phyloP scores from a whole-genome alignment of 2,113 vertebrate species.

The Thalassarche chlororhynchos region DNA sequence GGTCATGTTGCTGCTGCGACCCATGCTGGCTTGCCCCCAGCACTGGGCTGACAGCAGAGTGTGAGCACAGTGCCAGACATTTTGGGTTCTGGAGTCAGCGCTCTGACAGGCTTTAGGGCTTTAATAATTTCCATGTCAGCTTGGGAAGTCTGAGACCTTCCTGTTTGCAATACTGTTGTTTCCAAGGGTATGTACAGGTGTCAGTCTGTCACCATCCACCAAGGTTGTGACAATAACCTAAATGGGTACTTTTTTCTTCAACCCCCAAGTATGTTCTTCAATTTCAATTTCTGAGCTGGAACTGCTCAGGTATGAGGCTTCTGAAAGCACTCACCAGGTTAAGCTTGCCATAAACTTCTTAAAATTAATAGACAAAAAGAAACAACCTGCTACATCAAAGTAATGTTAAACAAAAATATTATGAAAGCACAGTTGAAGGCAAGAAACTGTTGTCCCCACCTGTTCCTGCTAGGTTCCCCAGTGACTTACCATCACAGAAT shows the following conservation, averaged over 20 bases:
- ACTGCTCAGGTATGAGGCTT: background rate
- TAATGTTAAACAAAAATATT: background rate
- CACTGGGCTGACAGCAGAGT: background rate
- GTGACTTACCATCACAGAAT: background rate
- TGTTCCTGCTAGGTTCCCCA: background rate
- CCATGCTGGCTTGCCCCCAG: background rate
- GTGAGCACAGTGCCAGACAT: background rate
- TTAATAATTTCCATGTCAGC: background rate
- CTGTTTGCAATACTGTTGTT: background rate
- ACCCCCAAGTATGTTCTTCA: background rate
- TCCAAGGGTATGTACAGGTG: background rate
- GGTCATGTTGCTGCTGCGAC: background rate
- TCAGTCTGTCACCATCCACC: background rate
- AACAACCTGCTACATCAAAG: background rate
- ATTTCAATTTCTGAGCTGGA: background rate
- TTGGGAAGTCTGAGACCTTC: background rate
- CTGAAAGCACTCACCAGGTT: background rate
- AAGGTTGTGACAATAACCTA: background rate
- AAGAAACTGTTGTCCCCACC: background rate
- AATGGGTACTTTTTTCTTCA: background rate
- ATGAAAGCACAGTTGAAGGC: background rate
- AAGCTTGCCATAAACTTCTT: background rate
- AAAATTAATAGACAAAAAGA: background rate
- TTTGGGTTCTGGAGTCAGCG: background rate
- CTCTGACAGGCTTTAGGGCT: background rate